Percentiles rank a stretch among this genome's conserved stretches.
These are phyloP conservation scores for Crepidodera aurea DNA, from an alignment of 2,888 invertebrate species.

Conservation along the genomic window DNA sequence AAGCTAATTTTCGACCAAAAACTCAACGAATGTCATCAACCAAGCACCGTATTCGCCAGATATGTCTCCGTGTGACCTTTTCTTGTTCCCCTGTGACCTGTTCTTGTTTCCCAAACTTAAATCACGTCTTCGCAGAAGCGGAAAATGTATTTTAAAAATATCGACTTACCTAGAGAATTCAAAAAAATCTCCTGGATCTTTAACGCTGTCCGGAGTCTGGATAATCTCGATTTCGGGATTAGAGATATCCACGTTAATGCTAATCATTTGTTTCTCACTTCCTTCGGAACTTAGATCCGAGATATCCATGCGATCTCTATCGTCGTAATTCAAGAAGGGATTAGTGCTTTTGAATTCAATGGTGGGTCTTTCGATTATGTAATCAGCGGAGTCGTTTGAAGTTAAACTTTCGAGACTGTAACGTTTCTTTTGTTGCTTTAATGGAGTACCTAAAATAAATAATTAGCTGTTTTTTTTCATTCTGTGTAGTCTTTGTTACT, in stretches of 20 bases:
- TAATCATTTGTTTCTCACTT: constrained; percentile 56
- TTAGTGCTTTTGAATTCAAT: constrained; percentile 61
- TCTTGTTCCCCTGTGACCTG: no score
- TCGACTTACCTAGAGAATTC: constrained; percentile 63
- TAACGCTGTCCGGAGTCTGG: constrained; percentile 69
- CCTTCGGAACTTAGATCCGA: constrained; percentile 54
- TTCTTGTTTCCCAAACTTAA: no score
- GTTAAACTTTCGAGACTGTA: constrained; percentile 58
- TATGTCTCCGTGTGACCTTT: no score
- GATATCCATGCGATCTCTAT: constrained; percentile 52
- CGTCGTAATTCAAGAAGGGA: constrained; percentile 61
- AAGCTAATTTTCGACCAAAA: no score
- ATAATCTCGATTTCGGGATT: constrained; percentile 78
- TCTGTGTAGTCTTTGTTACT: no score
- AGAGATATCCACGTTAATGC: constrained; percentile 66
- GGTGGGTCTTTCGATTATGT: constrained; percentile 43
- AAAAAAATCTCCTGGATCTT: constrained; percentile 61
- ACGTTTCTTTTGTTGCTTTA: constrained; percentile 51
- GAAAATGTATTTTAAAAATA: no score
- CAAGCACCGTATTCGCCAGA: no score
- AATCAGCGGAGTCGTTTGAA: constrained; percentile 55
- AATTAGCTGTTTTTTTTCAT: no score
- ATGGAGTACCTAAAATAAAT: constrained; percentile 17
- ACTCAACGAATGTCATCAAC: no score
- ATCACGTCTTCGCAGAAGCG: no score